Conservation (phyloP, 2,888 invertebrate genomes). For the Andrena minutula region DNA sequence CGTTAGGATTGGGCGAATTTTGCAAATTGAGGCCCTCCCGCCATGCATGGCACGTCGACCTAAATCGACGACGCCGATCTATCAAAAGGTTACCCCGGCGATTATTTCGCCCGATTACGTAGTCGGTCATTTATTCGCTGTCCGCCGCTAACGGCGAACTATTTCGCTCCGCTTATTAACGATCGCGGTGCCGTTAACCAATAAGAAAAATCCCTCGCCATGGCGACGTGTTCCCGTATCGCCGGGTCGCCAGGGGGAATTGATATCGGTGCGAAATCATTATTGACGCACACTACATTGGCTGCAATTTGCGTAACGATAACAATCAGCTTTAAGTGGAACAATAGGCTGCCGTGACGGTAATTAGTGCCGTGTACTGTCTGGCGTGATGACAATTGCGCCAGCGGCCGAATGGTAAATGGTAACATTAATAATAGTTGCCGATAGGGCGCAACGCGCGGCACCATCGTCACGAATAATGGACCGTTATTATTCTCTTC, state of each 20-base stretch:
- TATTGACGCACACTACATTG: conserved; percentile 70
- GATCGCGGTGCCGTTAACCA: conserved; percentile 60
- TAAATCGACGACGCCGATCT: conserved; percentile 42
- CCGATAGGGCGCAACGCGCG: conserved; percentile 50
- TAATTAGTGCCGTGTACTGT: conserved; percentile 74
- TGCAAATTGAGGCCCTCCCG: conserved; percentile 6
- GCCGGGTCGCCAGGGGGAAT: conserved; percentile 52
- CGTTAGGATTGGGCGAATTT: conserved; percentile 9
- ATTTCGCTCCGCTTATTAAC: conserved; percentile 60
- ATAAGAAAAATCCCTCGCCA: conserved; percentile 58
- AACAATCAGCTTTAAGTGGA: conserved; percentile 75
- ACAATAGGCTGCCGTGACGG: conserved; percentile 75
- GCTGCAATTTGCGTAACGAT: conserved; percentile 76
- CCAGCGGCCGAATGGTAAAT: conserved; percentile 68
- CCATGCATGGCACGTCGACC: conserved; percentile 22
- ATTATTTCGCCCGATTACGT: conserved; percentile 59
- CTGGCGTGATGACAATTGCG: conserved; percentile 74
- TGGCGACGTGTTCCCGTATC: conserved; percentile 37
- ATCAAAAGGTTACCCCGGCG: conserved; percentile 44
- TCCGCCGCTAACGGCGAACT: conserved; percentile 44
- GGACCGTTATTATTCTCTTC: conserved; percentile 62
- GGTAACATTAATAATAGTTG: conserved; percentile 72
- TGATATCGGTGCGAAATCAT: conserved; percentile 75
- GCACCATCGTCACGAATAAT: conserved; percentile 49
- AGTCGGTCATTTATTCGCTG: conserved; percentile 44